Base-by-base conservation (phyloP, 2,113 vertebrate species). In the Puffinus mauretanicus region DNA sequence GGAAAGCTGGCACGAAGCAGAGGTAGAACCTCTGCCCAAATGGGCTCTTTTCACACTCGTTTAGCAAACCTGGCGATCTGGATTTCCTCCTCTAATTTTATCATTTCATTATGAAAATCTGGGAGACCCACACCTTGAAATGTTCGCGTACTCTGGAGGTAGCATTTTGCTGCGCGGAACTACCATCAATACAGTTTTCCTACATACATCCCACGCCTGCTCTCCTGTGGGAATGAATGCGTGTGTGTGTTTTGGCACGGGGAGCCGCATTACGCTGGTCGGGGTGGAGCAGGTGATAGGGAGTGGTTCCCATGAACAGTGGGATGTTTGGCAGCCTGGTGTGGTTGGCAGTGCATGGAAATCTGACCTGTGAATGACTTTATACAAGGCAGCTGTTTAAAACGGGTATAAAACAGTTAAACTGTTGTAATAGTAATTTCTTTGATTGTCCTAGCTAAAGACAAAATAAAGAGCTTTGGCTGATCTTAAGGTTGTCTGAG, bases 311-410 rank as follows among this genome's bases (percentile, higher is more conserved):
- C 27, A 30, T 42, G 57, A 78, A 13, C 46, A 71, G 67, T 24
- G 62, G 72, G 86, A 47, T 65, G 9, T 67, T 90, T 93, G 88
- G 90, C 72, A 93, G 79, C 62, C 54, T 80, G 66, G 7, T 47
- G 79, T 19, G 13, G 29, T 47, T 92, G 49, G 69, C 81, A 89
- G 72, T 36, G 47, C 2, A 0, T 30, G 42, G 61, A 84, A 81
- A 93, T 88, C 61, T 91, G 92, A 94, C 83, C 77, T 49, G 72
- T 61, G 40, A 91, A 52, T 82, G 44, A 27, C 77, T 91, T 93
- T 52, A 57, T 79, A 40, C 25, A 62, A 77, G 62, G 34, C 55
- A 79, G 88, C 51, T 65, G 34, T 86, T 94, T 64, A 64, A 90
- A 84, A 67, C 0, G 2, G 19, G 29, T 79, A 44, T 81, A 76